phyloP scores from a whole-genome alignment of 2,113 vertebrate species.

The Sarotherodon lohbergeri region DNA sequence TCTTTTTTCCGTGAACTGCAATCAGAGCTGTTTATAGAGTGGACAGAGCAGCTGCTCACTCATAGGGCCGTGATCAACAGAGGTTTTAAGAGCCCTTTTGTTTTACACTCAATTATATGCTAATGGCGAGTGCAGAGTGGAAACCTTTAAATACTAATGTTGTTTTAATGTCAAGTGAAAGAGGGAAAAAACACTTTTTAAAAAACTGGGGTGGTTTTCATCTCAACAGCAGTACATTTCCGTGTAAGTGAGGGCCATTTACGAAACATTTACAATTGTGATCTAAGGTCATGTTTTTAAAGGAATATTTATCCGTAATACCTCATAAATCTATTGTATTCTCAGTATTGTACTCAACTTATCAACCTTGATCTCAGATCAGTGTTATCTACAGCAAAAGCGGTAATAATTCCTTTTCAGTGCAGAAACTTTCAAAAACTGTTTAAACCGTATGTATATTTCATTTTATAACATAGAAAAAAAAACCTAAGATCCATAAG shows the following conservation, averaged over 20 bases:
- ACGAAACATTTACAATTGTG: neutral
- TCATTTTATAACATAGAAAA: neutral
- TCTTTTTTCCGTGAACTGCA: constrained; percentile 76
- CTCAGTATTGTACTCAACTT: neutral
- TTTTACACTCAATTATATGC: constrained; percentile 80
- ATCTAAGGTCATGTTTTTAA: neutral
- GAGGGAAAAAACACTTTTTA: constrained; percentile 61
- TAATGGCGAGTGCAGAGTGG: constrained; percentile 75
- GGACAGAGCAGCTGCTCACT: constrained; percentile 68
- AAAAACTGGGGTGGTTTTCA: neutral
- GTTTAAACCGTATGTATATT: neutral
- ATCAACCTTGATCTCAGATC: neutral
- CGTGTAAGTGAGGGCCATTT: neutral
- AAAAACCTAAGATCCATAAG: neutral
- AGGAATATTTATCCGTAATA: neutral
- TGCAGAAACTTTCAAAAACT: neutral
- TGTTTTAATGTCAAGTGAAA: constrained; percentile 80
- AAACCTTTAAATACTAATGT: constrained; percentile 84
- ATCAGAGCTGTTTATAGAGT: constrained; percentile 80
- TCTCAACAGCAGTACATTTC: neutral
- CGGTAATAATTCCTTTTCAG: neutral
- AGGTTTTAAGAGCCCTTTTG: constrained; percentile 76
- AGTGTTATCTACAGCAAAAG: neutral
- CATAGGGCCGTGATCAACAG: constrained; percentile 84
- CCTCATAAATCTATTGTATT: neutral